Evolutionary conservation across 2,888 invertebrate species (phyloP).

Genomic region (Crocallis elinguaria): DNA sequence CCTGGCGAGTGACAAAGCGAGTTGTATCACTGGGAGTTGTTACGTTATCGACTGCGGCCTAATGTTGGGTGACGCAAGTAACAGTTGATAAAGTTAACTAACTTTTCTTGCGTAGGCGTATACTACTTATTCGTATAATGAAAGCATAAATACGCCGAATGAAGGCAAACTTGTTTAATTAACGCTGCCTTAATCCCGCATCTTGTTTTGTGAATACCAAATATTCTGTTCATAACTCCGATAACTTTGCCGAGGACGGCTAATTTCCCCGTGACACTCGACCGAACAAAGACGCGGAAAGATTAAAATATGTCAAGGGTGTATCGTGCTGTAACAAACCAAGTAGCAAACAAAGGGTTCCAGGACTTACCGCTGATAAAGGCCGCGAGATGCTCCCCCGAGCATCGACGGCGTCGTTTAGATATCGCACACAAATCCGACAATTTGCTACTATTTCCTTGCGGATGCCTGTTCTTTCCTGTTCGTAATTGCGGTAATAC

Average conservation of each 20-base stretch:
- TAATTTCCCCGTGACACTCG: slow-evolving; percentile 56
- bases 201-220: slow-evolving; percentile 39
- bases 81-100: slow-evolving; percentile 44
- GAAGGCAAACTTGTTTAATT: slow-evolving; percentile 44
- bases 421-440: slow-evolving; percentile 58
- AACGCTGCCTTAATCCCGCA: slow-evolving; percentile 39
- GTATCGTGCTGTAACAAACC: slow-evolving; percentile 47
- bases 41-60: slow-evolving; percentile 65
- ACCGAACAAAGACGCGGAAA: slow-evolving; percentile 61
- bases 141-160: slow-evolving; percentile 33
- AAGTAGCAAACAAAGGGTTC: slow-evolving; percentile 65
- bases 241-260: slow-evolving; percentile 61
- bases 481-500: slow-evolving; percentile 67
- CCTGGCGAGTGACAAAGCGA: slow-evolving; percentile 65
- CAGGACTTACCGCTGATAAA: slow-evolving; percentile 61
- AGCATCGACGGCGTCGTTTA: slow-evolving; percentile 64
- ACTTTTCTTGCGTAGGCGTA: slow-evolving; percentile 29
- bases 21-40: slow-evolving; percentile 62
- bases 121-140: slow-evolving; percentile 34
- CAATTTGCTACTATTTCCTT: slow-evolving; percentile 58
- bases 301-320: slow-evolving; percentile 68
- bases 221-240: slow-evolving; percentile 51
- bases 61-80: slow-evolving; percentile 53
- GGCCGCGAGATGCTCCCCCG: slow-evolving; percentile 57
- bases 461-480: slow-evolving; percentile 66